Conservation (phyloP, 2,113 vertebrate genomes). For the Atherinomorus stipes region DNA sequence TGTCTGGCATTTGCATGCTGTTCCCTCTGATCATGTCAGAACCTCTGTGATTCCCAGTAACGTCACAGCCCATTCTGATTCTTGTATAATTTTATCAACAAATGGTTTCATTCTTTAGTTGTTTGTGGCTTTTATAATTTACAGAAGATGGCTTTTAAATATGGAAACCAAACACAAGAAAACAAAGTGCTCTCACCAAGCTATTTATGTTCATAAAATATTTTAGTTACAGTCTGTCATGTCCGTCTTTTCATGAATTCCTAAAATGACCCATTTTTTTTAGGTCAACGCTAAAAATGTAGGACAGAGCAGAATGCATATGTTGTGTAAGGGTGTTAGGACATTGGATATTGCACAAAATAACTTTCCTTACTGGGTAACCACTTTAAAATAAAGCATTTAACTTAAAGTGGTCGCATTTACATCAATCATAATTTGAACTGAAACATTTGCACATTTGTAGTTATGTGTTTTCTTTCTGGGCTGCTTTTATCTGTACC, state of each 20-base stretch:
- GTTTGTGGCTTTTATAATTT: neutral
- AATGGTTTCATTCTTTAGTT: slow-evolving; percentile 8
- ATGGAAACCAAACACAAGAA: too few relatives aligned
- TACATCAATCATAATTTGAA: neutral
- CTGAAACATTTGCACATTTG: neutral
- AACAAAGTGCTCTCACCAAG: too few relatives aligned
- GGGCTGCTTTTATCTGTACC: slow-evolving; percentile 18
- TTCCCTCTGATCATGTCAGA: slow-evolving; percentile 10
- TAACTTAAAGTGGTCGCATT: neutral
- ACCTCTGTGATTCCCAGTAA: neutral
- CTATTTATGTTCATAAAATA: neutral
- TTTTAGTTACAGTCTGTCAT: neutral
- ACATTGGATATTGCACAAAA: neutral
- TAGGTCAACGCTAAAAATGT: neutral
- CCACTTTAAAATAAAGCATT: neutral
- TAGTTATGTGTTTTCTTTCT: neutral
- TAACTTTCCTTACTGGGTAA: neutral
- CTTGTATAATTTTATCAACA: slow-evolving; percentile 22
- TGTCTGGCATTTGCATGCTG: slow-evolving; percentile 17
- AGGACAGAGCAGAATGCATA: neutral
- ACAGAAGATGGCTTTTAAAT: too few relatives aligned
- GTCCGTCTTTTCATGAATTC: neutral
- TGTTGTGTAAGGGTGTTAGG: neutral
- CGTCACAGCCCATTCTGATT: slow-evolving; percentile 30
- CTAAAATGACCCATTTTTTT: neutral